Percentiles rank a stretch among this genome's conserved stretches.
Evolutionary conservation across 2,113 vertebrate genomes (phyloP).

Genomic region (Labeo catla): DNA sequence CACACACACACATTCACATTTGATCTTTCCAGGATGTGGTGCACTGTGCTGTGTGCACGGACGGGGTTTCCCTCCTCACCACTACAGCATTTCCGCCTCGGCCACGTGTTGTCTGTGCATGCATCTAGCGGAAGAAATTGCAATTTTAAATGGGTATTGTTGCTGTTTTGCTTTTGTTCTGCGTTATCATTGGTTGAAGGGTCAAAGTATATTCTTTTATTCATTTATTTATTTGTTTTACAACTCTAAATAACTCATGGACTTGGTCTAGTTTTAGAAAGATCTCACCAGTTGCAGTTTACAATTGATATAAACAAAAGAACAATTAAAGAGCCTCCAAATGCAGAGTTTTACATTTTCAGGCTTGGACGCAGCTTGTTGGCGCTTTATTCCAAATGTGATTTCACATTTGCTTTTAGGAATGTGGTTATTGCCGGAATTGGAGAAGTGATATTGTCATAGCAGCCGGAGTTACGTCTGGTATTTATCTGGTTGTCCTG

Average conservation of each 20-base stretch:
- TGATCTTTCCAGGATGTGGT: conserved; percentile 68
- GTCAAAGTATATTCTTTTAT: too few relatives aligned
- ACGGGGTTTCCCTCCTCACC: conserved; percentile 64
- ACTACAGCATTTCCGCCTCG: conserved; percentile 49
- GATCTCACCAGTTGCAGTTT: not conserved
- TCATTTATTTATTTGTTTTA: not conserved
- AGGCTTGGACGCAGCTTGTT: conserved; percentile 2
- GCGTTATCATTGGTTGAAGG: not conserved
- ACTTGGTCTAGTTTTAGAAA: not conserved
- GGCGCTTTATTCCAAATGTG: conserved; percentile 33
- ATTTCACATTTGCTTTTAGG: conserved; percentile 46
- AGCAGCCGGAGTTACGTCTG: conserved; percentile 84
- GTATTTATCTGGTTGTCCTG: conserved; percentile 82
- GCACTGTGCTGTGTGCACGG: conserved; percentile 67
- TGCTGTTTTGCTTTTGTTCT: not conserved
- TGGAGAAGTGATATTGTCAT: conserved; percentile 78
- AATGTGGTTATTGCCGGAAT: conserved; percentile 58
- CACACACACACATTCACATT: not conserved
- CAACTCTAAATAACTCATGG: not conserved
- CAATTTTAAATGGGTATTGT: not conserved
- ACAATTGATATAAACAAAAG: not conserved
- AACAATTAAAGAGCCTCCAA: not conserved
- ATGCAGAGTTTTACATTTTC: not conserved
- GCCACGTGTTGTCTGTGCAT: conserved; percentile 48
- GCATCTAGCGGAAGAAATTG: conserved; percentile 10